Conservation (phyloP, 2,797 vertebrate genomes). For the Botia almorhae region DNA sequence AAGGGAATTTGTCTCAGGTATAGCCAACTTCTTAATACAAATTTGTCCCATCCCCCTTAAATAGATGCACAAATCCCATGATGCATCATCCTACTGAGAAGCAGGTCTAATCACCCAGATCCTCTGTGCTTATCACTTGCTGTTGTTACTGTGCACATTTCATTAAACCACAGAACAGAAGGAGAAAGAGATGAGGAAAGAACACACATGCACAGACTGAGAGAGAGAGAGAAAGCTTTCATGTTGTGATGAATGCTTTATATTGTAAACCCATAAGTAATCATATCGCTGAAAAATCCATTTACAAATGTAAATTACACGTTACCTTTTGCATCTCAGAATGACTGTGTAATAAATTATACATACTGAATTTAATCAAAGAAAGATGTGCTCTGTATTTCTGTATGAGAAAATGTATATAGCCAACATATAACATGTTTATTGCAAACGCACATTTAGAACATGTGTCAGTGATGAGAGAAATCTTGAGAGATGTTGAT, state of each 20-base stretch:
- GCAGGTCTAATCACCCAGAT: conserved; percentile 30
- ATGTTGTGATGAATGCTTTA: conserved; percentile 10
- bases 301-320: conserved; percentile 40
- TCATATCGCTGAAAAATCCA: conserved; percentile 25
- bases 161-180: conserved; percentile 34
- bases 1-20: no score
- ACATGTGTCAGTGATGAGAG: neutral
- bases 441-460: neutral
- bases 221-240: neutral
- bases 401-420: neutral
- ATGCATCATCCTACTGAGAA: conserved; percentile 11
- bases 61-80: conserved; percentile 6
- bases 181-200: neutral
- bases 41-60: neutral
- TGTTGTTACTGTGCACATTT: conserved; percentile 27
- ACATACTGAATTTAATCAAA: neutral
- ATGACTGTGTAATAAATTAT: conserved; percentile 16
- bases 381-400: neutral
- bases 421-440: neutral
- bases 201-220: conserved; percentile 23
- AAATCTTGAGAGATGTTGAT: conserved; percentile 21
- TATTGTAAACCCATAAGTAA: conserved; percentile 27
- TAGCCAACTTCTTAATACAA: no score
- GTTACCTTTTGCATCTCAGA: conserved; percentile 17
- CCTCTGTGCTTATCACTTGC: conserved; percentile 8